These are phyloP conservation scores for Pseudococcus longispinus DNA, from an alignment of 2,888 invertebrate genomes.

Conservation along the genomic window DNA sequence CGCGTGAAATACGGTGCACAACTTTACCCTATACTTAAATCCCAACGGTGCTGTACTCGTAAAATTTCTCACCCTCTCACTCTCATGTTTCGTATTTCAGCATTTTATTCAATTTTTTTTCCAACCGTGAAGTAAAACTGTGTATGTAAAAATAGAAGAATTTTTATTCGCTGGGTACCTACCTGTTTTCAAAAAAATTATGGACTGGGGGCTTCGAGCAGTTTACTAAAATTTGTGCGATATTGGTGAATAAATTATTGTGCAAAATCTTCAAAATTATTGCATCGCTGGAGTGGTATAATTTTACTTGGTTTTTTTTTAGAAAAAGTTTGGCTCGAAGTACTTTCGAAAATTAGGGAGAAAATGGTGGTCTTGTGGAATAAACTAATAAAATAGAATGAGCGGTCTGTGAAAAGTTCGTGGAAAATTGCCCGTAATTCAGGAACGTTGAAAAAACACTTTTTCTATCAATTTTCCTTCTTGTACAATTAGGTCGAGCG, in stretches of 20 bases:
- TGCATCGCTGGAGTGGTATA: not conserved
- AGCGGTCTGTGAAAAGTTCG: too few species aligned
- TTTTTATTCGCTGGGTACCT: not conserved
- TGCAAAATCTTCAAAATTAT: not conserved
- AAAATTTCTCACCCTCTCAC: not conserved
- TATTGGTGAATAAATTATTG: not conserved
- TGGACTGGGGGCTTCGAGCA: not conserved
- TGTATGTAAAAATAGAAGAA: not conserved
- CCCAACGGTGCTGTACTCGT: not conserved
- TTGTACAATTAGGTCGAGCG: too few species aligned
- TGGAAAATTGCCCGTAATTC: too few species aligned
- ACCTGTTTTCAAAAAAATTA: not conserved
- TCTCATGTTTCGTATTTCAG: not conserved
- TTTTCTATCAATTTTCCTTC: too few species aligned
- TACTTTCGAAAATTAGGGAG: too few species aligned
- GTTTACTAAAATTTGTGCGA: not conserved
- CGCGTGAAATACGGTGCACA: slow-evolving; percentile 3
- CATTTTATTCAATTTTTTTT: not conserved
- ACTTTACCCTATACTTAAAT: slow-evolving; percentile 6
- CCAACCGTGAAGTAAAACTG: not conserved
- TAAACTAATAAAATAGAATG: too few species aligned
- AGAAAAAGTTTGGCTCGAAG: too few species aligned
- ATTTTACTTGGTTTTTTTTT: too few species aligned
- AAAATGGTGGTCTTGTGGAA: too few species aligned
- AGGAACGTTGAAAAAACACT: too few species aligned